Evolutionary conservation across 2,113 vertebrate genomes (phyloP).

Genomic region (Nycticryphes semicollaris): DNA sequence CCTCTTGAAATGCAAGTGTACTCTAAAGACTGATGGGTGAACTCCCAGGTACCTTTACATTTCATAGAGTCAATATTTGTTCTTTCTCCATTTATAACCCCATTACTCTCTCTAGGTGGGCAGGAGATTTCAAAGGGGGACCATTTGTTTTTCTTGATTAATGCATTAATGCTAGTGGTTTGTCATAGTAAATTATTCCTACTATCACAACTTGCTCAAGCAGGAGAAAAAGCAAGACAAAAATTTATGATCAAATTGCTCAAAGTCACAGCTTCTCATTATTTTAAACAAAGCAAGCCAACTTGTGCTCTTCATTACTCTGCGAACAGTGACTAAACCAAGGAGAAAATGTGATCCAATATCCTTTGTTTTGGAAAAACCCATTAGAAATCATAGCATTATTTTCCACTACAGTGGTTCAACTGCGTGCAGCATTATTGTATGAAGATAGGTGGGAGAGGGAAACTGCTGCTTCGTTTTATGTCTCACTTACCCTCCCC

Average conservation of each 20-base stretch:
- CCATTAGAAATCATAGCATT: not conserved
- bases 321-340: not conserved
- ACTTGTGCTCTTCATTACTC: not conserved
- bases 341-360: not conserved
- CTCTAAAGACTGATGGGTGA: constrained; percentile 39
- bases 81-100: constrained; percentile 53
- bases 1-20: constrained; percentile 21
- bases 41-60: constrained; percentile 48
- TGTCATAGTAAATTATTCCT: constrained; percentile 24
- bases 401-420: not conserved
- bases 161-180: constrained; percentile 20
- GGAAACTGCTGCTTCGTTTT: not conserved
- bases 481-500: not conserved
- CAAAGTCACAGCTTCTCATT: not conserved
- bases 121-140: constrained; percentile 27
- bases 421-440: not conserved
- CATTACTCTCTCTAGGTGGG: constrained; percentile 49
- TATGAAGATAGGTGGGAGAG: not conserved
- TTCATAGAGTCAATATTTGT: constrained; percentile 68
- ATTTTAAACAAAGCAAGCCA: not conserved
- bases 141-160: constrained; percentile 41
- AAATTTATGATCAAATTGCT: not conserved
- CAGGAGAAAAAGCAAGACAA: not conserved
- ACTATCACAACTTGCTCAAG: not conserved
- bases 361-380: not conserved